Conservation (phyloP, 2,797 vertebrate genomes). For the Acrocephalus scirpaceus region DNA sequence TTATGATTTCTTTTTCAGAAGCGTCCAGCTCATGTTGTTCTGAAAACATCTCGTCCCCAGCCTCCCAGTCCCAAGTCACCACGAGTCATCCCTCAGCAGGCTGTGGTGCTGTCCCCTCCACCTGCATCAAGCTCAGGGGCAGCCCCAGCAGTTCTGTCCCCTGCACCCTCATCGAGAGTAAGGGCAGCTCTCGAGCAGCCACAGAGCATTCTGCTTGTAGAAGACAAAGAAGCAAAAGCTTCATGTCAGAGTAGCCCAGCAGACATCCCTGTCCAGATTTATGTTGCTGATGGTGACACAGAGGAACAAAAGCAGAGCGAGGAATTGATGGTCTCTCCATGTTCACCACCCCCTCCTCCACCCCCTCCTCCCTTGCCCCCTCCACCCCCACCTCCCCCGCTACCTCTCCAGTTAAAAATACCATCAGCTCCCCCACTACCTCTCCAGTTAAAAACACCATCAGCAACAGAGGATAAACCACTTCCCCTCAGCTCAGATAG, state of each 20-base stretch:
- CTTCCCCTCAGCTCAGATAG: conserved; percentile 70
- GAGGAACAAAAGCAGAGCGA: not conserved
- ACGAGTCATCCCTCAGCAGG: not conserved
- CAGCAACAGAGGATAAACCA: conserved; percentile 54
- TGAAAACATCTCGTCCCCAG: conserved; percentile 77
- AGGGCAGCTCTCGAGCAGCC: conserved; percentile 41
- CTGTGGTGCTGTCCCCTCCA: conserved; percentile 25
- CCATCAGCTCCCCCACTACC: not conserved
- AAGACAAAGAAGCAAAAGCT: not conserved
- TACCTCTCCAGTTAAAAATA: too few species aligned
- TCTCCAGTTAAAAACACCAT: not conserved
- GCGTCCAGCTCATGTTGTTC: conserved; percentile 77
- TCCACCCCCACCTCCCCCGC: not conserved
- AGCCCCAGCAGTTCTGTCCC: not conserved
- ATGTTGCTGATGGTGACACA: conserved; percentile 26
- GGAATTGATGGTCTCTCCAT: not conserved
- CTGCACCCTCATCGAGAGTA: conserved; percentile 42
- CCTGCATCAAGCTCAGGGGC: conserved; percentile 60
- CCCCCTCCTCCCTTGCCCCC: not conserved
- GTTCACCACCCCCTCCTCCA: not conserved
- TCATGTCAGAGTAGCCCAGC: not conserved
- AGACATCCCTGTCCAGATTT: conserved; percentile 79
- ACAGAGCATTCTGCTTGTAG: not conserved
- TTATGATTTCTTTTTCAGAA: conserved; percentile 76
- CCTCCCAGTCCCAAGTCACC: conserved; percentile 20